Evolutionary conservation across 2,113 vertebrate species (phyloP).

Genomic region (Microcebus ravelobensis): DNA sequence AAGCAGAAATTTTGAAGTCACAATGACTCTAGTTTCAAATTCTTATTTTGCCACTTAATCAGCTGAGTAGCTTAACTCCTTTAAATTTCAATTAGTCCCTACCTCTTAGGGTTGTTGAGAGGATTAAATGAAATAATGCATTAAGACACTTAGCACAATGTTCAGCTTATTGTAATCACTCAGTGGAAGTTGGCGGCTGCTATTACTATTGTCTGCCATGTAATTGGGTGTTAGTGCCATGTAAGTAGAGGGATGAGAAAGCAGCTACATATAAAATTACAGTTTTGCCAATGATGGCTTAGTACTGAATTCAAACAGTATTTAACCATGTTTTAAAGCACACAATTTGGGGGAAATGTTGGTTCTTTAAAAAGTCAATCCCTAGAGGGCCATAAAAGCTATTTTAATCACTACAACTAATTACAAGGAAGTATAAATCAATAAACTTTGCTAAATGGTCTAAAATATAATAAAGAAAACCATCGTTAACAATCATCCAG

Average conservation of each 20-base stretch:
- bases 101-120: slow-evolving; percentile 20
- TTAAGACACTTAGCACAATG: slow-evolving; percentile 47
- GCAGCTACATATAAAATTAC: slow-evolving; percentile 58
- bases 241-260: slow-evolving; percentile 51
- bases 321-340: slow-evolving; percentile 78
- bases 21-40: background rate
- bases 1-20: background rate
- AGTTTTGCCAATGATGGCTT: slow-evolving; percentile 55
- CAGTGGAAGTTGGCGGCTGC: slow-evolving; percentile 36
- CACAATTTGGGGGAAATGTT: slow-evolving; percentile 76
- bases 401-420: slow-evolving; percentile 81
- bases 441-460: slow-evolving; percentile 78
- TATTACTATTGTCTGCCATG: slow-evolving; percentile 68
- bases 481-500: slow-evolving; percentile 75
- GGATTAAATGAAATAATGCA: slow-evolving; percentile 60
- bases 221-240: slow-evolving; percentile 46
- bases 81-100: slow-evolving; percentile 29
- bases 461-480: slow-evolving; percentile 81
- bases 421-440: slow-evolving; percentile 82
- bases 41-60: slow-evolving; percentile 1
- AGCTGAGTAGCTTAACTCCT: slow-evolving; percentile 17
- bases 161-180: slow-evolving; percentile 34
- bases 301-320: slow-evolving; percentile 69
- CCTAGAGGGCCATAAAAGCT: slow-evolving; percentile 75
- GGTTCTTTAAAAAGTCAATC: slow-evolving; percentile 77